Percentiles rank a stretch among this genome's conserved stretches.
phyloP scores from a whole-genome alignment of 2,888 invertebrate species.

The Halocaridina rubra region DNA sequence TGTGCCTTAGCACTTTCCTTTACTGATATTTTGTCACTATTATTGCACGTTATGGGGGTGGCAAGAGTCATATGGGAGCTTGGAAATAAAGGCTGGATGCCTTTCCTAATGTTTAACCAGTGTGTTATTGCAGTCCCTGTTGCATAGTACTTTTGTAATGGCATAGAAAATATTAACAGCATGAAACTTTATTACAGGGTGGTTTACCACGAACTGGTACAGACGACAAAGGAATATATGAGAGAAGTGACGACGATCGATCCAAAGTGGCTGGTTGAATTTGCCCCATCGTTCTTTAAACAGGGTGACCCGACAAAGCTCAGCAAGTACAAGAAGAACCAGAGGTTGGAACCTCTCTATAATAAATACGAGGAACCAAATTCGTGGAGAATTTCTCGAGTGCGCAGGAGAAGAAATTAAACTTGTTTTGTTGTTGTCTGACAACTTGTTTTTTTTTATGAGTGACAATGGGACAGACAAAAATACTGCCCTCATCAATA shows the following conservation, averaged over 20 bases:
- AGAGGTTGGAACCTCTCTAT: conserved; percentile 95
- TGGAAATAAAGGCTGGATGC: no score
- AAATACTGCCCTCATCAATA: no score
- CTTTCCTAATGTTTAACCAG: no score
- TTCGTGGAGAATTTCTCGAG: conserved; percentile 97
- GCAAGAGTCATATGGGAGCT: no score
- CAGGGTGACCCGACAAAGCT: conserved; percentile 98
- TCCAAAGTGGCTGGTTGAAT: conserved; percentile 98
- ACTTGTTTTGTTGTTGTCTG: no score
- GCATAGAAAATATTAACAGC: no score
- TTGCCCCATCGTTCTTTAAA: conserved; percentile 98
- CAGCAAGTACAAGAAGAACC: conserved; percentile 98
- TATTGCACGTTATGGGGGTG: no score
- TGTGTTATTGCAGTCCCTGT: no score
- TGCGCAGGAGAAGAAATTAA: conserved; percentile 87
- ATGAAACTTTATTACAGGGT: conserved; percentile 73
- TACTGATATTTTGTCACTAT: not conserved
- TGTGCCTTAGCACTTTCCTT: no score
- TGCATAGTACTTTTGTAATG: no score
- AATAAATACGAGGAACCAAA: conserved; percentile 99
- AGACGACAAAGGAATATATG: conserved; percentile 99
- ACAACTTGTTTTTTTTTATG: no score
- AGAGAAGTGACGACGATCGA: conserved; percentile 96
- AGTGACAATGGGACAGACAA: no score
- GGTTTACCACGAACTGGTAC: conserved; percentile 97